Conservation (phyloP, 2,888 invertebrate genomes). For the Campaea margaritaria region DNA sequence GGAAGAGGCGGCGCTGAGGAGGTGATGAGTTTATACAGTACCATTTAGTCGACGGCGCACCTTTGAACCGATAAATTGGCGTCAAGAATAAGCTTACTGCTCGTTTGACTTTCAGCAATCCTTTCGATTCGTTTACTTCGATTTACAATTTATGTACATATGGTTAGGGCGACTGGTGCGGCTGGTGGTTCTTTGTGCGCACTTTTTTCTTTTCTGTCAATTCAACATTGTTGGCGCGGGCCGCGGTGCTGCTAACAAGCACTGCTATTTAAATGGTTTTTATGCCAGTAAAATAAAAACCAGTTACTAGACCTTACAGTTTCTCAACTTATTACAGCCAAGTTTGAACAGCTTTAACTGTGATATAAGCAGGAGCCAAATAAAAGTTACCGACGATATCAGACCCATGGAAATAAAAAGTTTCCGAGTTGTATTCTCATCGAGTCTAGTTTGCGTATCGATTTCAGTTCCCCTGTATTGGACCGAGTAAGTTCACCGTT, state of each 20-base stretch:
- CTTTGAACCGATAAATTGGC: slow-evolving; percentile 76
- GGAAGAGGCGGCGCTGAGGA: slow-evolving; percentile 80
- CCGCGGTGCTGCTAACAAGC: slow-evolving; percentile 25
- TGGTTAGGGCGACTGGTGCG: slow-evolving; percentile 37
- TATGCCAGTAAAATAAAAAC: background rate
- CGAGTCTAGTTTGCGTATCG: slow-evolving; percentile 28
- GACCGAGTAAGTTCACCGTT: slow-evolving; percentile 29
- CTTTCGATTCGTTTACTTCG: slow-evolving; percentile 53
- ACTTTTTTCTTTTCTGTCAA: slow-evolving; percentile 33
- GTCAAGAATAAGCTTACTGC: slow-evolving; percentile 64
- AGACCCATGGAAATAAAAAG: slow-evolving; percentile 9
- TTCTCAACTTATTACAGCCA: background rate
- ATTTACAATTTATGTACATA: slow-evolving; percentile 45
- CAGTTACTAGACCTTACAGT: background rate
- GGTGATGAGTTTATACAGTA: slow-evolving; percentile 82
- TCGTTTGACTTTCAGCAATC: slow-evolving; percentile 60
- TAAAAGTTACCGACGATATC: background rate
- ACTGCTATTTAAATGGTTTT: slow-evolving; percentile 1
- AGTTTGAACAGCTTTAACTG: no score
- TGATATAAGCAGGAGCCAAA: background rate
- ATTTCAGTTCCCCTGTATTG: slow-evolving; percentile 28
- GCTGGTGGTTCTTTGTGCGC: slow-evolving; percentile 37
- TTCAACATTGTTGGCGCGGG: slow-evolving; percentile 28
- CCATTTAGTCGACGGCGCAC: slow-evolving; percentile 78
- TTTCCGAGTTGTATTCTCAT: slow-evolving; percentile 5